Evolutionary conservation across 1,140 invertebrate genomes (phyloP), one percentile per base, ranked within the genome.

Genomic region (Drosophila eugracilis): DNA sequence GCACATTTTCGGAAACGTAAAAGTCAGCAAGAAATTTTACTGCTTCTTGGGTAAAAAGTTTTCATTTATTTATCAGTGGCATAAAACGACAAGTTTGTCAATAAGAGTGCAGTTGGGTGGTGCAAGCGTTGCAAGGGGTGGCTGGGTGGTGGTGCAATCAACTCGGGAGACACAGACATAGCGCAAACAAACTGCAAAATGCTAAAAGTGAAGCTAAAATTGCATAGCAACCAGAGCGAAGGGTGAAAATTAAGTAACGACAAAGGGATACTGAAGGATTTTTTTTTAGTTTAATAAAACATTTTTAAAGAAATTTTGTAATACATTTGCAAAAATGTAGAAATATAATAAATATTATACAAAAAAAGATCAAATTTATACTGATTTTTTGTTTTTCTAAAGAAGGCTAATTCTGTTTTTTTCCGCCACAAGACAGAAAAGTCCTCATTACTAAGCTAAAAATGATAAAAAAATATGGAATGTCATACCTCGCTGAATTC

Each of bases 101-200:
- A 39, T 63, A 54, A 19, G 47, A 21, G n/a, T 26, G 44, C 32
- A 21, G 37, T 7, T 28, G 14, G 5, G 39, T 34, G 48, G 34
- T 4, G 32, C 24, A 2, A 17, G 22, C 32, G 39, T 28, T 19
- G 22, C 28, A 30, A 28, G 39, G 55, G 39, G 45, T 66, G 78
- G 54, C 55, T 34, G 15, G 65, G 42, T 47, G 54, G 39, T 53
- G 45, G 34, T 84, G 80, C 80, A 85, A 85, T 85, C 81, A 86
- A 81, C 81, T 77, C 83, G 55, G 55, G 73, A 76, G 76, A 77
- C 70, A 58, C 81, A 85, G 81, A 85, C 81, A 66, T 37, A 66
- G 50, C 14, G 81, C 77, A 85, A 85, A 85, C 80, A 84, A 76
- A 73, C 58, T 73, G 81, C 60, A 79, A 75, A 73, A 75, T 71